Evolutionary conservation across 1,140 invertebrate species (phyloP).

Genomic region (Campoletis sonorensis): DNA sequence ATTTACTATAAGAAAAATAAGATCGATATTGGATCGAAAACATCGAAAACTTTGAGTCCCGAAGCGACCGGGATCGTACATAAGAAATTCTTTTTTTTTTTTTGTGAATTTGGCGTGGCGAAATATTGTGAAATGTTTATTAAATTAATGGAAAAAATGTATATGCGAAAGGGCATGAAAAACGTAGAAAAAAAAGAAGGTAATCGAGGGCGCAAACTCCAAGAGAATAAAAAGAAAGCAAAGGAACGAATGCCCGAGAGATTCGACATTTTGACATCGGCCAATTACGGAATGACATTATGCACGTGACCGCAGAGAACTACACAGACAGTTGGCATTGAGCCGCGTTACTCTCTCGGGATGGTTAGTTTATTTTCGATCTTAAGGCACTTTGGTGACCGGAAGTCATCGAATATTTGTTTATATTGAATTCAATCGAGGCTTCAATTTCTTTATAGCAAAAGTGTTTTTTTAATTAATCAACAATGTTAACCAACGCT

Average conservation of each 20-base stretch:
- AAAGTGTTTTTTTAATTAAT: background rate
- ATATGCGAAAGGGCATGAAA: background rate
- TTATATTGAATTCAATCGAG: background rate
- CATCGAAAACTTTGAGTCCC: background rate
- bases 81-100: background rate
- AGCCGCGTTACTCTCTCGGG: conserved; percentile 27
- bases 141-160: background rate
- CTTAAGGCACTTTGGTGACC: conserved; percentile 10
- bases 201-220: background rate
- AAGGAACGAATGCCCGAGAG: background rate
- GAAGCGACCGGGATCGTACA: background rate
- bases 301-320: conserved; percentile 46
- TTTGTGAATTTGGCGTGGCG: background rate
- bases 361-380: conserved; percentile 24
- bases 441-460: background rate
- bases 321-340: conserved; percentile 51
- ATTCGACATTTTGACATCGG: conserved; percentile 44
- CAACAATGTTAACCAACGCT: background rate
- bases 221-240: conserved; percentile 10
- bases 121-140: background rate
- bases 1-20: background rate
- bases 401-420: background rate
- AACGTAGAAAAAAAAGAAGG: background rate
- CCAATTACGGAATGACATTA: conserved; percentile 48
- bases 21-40: background rate